These are phyloP conservation scores for Enteromius thamalakanensis DNA, from an alignment of 2,797 vertebrate genomes.

Conservation along the genomic window DNA sequence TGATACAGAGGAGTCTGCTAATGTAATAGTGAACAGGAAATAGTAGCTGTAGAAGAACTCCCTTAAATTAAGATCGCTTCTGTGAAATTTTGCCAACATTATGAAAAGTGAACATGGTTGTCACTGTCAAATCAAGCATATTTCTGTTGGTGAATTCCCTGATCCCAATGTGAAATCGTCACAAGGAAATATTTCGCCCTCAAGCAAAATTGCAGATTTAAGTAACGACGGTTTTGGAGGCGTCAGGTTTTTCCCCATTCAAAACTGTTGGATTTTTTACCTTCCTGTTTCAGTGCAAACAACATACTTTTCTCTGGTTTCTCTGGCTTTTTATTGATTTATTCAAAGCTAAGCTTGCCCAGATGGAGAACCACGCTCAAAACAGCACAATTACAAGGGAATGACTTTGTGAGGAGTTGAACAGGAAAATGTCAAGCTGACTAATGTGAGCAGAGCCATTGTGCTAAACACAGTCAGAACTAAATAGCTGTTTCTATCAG, in stretches of 20 bases:
- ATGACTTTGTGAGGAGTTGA: not conserved
- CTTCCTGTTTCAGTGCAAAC: not conserved
- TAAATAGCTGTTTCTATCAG: slow-evolving; percentile 24
- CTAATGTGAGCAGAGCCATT: slow-evolving; percentile 13
- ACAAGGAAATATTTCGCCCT: not conserved
- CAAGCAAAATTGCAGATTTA: not conserved
- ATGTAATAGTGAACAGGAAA: not conserved
- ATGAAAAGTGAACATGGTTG: not conserved
- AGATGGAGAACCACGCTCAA: not conserved
- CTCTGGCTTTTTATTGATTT: not conserved
- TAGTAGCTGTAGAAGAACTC: not conserved
- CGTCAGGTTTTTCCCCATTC: not conserved
- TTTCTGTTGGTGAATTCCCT: not conserved
- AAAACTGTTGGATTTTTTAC: not conserved
- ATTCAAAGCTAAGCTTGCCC: not conserved
- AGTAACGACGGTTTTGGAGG: not conserved
- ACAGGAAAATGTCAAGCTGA: slow-evolving; percentile 6
- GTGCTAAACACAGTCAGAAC: slow-evolving; percentile 29
- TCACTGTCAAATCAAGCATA: not conserved
- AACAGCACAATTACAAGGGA: not conserved
- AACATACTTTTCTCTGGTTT: not conserved
- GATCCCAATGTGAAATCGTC: not conserved
- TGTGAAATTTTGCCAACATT: not conserved
- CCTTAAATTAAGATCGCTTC: not conserved
- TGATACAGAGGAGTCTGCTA: not conserved